A percentile compares a stretch with the other conserved stretches of the same genome.
phyloP scores from a whole-genome alignment of 2,797 vertebrate genomes.

The Muscicapa comitata region DNA sequence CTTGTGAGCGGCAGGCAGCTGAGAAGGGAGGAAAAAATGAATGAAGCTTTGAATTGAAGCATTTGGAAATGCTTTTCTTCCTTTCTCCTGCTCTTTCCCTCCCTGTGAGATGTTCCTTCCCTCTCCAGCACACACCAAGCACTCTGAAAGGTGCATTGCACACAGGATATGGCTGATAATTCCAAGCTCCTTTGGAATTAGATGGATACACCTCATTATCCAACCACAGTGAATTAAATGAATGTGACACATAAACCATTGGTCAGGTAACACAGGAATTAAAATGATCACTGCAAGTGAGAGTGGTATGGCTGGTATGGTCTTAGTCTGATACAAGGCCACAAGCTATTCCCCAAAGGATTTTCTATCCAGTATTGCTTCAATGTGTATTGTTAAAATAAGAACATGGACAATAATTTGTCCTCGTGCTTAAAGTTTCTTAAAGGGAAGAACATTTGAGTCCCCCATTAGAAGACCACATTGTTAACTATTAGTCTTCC shows the following conservation, averaged over 20 bases:
- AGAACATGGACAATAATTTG: neutral
- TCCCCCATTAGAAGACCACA: neutral
- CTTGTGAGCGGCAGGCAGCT: slow-evolving; percentile 32
- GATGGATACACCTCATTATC: neutral
- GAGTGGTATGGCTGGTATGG: neutral
- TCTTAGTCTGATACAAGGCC: neutral
- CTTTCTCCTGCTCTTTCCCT: neutral
- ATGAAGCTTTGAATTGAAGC: neutral
- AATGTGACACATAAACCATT: neutral
- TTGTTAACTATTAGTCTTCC: neutral
- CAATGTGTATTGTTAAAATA: neutral
- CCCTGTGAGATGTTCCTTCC: neutral
- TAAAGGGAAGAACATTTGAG: neutral
- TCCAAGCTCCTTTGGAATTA: neutral
- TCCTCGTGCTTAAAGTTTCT: neutral
- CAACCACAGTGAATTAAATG: neutral
- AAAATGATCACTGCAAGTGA: neutral
- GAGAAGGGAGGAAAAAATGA: neutral
- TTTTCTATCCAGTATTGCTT: neutral
- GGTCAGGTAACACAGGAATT: neutral
- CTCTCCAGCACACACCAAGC: neutral
- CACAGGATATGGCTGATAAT: neutral
- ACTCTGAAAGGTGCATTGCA: neutral
- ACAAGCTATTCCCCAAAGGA: neutral
- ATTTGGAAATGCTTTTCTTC: neutral